Percentiles rank a stretch among this genome's conserved stretches.
Evolutionary conservation across 2,888 invertebrate genomes (phyloP).

Genomic region (Tromatobia lineatoria): DNA sequence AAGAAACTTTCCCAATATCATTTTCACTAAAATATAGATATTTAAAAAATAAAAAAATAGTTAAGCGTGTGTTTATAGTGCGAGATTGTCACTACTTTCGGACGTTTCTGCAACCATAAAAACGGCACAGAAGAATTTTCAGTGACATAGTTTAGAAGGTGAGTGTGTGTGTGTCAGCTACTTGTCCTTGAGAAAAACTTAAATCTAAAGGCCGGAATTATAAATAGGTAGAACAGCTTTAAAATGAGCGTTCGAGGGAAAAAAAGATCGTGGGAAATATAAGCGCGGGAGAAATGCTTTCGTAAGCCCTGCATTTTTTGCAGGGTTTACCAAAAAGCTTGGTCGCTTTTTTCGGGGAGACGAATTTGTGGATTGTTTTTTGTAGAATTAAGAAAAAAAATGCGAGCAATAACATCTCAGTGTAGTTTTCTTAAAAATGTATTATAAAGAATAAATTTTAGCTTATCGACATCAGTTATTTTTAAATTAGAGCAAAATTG

Average conservation of each 20-base stretch:
- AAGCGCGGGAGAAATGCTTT: not conserved
- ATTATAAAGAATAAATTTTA: too few species aligned
- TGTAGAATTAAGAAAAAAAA: too few species aligned
- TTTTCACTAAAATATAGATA: not conserved
- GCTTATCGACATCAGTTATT: too few species aligned
- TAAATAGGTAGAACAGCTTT: not conserved
- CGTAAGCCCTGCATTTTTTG: not conserved
- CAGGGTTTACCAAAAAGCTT: too few species aligned
- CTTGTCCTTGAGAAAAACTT: not conserved
- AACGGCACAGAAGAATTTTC: not conserved
- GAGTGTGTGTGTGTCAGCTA: slow-evolving; percentile 9
- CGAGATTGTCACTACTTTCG: not conserved
- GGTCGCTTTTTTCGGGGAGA: too few species aligned
- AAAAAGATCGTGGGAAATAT: not conserved
- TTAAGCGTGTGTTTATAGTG: not conserved
- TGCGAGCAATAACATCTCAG: too few species aligned
- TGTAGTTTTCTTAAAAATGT: too few species aligned
- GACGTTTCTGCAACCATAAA: not conserved
- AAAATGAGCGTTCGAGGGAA: not conserved
- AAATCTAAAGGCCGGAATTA: not conserved
- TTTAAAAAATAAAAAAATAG: not conserved
- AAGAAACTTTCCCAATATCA: not conserved
- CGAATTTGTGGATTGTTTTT: too few species aligned
- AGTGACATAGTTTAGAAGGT: slow-evolving; percentile 18
- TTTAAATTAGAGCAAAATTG: too few species aligned